Base-by-base conservation (phyloP, 1,140 invertebrate genomes). In the Pseudomyrmex cubaensis region DNA sequence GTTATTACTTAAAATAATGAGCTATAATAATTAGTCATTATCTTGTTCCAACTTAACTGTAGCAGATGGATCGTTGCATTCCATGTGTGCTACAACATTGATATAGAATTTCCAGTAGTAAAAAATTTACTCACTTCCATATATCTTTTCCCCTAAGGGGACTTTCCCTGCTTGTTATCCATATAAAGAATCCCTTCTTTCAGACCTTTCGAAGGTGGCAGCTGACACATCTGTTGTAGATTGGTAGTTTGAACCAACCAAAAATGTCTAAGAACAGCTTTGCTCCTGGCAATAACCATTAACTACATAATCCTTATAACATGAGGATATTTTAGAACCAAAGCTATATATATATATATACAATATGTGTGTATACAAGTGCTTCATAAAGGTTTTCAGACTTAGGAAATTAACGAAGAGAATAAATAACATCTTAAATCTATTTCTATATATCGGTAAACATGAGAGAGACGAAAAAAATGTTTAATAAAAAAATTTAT, bases 151-250 rank as follows among this genome's bases (percentile, higher is more conserved):
- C 82, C 44, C 56, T 56, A 59, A 88, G 85, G 75, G 70, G 80
- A 84, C 63, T 59, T 83, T 84, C 84, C 54, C 35, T 86, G 52
- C 88, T 89, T 82, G 76, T 89, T 89, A 89, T 89, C 87, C 78
- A 48, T 61, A 74, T 80, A 75, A 88, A 86, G 76, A 56, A 59
- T 80, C 70, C 50, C 78, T 76, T 64, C 74, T 61, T 77, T 44
- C 56, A 56, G 44, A 25, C 35, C 52, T 82, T 76, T 50, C 61
- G 64, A 77, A 73, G 87, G 87, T 87, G 84, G 77, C 88, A 89
- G 88, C 88, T 89, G 88, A 61, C 73, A 89, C 88, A 89, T 89
- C 87, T 89, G 88, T 89, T 89, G 84, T 59, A 64, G 85, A 88
- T 88, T 87, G 82, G 76, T 76, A 86, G 67, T 48, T 72, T 76